A percentile compares a stretch with the other conserved stretches of the same genome.
Evolutionary conservation across 2,797 vertebrate species (phyloP).

Genomic region (Diplodus puntazzo): DNA sequence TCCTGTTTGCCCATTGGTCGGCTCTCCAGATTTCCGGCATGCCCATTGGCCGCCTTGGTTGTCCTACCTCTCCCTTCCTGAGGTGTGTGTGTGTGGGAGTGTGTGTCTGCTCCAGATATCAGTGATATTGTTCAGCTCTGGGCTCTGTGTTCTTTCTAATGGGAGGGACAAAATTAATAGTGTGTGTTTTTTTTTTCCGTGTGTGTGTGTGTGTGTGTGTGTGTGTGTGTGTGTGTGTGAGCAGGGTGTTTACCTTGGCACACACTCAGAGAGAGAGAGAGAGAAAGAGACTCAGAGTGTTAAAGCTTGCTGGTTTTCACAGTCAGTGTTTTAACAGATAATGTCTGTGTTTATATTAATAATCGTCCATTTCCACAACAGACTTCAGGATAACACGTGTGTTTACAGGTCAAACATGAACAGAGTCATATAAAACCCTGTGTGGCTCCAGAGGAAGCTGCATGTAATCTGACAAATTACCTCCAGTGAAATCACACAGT

Average conservation of each 20-base stretch:
- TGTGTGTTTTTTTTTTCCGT: conserved; percentile 6
- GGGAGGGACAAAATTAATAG: conserved; percentile 16
- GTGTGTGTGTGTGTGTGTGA: conserved; percentile 12
- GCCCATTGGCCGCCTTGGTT: conserved; percentile 58
- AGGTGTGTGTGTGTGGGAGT: background rate
- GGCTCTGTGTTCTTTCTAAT: conserved; percentile 35
- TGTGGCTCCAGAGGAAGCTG: too few relatives aligned
- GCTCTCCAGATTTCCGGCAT: conserved; percentile 50
- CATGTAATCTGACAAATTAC: too few relatives aligned
- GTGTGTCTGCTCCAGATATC: conserved; percentile 69
- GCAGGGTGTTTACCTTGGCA: conserved; percentile 56
- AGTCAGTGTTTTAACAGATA: conserved; percentile 47
- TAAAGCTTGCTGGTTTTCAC: conserved; percentile 20
- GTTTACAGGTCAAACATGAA: too few relatives aligned
- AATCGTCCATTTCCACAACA: conserved; percentile 31
- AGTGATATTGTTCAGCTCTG: conserved; percentile 73
- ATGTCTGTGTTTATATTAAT: conserved; percentile 36
- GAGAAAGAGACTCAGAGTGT: conserved; percentile 5
- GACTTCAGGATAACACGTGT: background rate
- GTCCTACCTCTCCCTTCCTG: conserved; percentile 58
- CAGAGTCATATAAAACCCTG: too few relatives aligned
- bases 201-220: conserved; percentile 29
- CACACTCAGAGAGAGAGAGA: conserved; percentile 9
- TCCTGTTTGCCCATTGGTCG: conserved; percentile 72
- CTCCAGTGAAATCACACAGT: too few relatives aligned